Evolutionary conservation across 2,797 vertebrate genomes (phyloP).

Genomic region (Falco naumanni): DNA sequence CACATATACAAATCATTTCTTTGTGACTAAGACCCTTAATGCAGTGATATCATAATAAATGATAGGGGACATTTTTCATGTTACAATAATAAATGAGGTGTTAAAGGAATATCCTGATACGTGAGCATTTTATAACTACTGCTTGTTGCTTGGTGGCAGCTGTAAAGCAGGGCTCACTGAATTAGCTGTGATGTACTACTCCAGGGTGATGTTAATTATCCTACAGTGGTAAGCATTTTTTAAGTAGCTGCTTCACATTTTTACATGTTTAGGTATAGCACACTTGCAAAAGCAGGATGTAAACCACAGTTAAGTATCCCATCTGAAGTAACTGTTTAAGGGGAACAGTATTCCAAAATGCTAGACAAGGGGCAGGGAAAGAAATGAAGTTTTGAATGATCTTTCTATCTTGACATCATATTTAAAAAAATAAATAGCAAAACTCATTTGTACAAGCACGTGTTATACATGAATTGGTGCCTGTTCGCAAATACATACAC

Average conservation of each 20-base stretch:
- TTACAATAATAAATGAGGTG: constrained; percentile 60
- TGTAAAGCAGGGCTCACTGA: constrained; percentile 63
- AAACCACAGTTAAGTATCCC: not conserved
- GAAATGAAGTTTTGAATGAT: not conserved
- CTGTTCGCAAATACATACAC: not conserved
- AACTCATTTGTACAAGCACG: not conserved
- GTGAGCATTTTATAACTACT: constrained; percentile 61
- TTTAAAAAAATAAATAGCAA: not conserved
- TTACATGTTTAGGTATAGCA: not conserved
- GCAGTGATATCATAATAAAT: constrained; percentile 31
- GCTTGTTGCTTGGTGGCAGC: constrained; percentile 61
- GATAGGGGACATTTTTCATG: constrained; percentile 64
- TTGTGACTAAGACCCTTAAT: constrained; percentile 54
- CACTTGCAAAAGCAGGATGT: not conserved
- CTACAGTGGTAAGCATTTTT: constrained; percentile 40
- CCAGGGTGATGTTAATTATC: constrained; percentile 37
- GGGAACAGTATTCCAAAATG: not conserved
- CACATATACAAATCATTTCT: constrained; percentile 34
- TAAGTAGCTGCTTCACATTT: constrained; percentile 46
- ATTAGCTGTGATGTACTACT: constrained; percentile 54
- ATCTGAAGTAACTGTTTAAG: not conserved
- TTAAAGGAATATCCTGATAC: constrained; percentile 58
- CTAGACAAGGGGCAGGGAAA: not conserved
- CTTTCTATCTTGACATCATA: not conserved
- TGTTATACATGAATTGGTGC: not conserved